Conservation (phyloP, 92 coral and sea anemone species). For the Zoanthus sansibaricus region DNA sequence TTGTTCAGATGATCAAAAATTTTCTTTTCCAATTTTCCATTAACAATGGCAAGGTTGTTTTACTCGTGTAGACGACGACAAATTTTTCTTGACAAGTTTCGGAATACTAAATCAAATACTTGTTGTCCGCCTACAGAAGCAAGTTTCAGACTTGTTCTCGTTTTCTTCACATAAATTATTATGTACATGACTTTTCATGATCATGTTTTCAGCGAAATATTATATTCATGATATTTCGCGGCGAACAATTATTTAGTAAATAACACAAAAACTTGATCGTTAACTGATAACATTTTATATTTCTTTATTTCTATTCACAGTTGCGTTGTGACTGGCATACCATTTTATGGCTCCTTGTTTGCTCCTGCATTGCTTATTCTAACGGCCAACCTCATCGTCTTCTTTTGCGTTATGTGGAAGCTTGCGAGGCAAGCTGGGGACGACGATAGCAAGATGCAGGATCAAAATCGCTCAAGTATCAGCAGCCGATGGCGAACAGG, state of each 20-base stretch:
- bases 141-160: not conserved
- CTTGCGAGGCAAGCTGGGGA: slow-evolving; percentile 6
- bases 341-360: slow-evolving; percentile 49
- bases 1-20: no score
- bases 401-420: slow-evolving; percentile 46
- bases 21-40: no score
- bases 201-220: no score
- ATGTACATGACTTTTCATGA: not conserved
- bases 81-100: no score
- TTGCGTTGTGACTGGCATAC: slow-evolving; percentile 42
- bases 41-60: no score
- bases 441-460: not conserved
- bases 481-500: slow-evolving; percentile 15
- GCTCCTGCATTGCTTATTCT: slow-evolving; percentile 47
- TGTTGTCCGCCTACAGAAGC: no score
- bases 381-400: slow-evolving; percentile 47
- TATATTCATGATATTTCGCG: no score
- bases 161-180: not conserved
- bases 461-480: not conserved
- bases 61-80: no score
- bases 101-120: no score
- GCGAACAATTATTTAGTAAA: no score
- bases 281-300: not conserved
- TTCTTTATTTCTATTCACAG: slow-evolving; percentile 11
- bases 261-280: no score